Evolutionary conservation across 92 coral and sea anemone species (phyloP).

Genomic region (Actinernus sp.): DNA sequence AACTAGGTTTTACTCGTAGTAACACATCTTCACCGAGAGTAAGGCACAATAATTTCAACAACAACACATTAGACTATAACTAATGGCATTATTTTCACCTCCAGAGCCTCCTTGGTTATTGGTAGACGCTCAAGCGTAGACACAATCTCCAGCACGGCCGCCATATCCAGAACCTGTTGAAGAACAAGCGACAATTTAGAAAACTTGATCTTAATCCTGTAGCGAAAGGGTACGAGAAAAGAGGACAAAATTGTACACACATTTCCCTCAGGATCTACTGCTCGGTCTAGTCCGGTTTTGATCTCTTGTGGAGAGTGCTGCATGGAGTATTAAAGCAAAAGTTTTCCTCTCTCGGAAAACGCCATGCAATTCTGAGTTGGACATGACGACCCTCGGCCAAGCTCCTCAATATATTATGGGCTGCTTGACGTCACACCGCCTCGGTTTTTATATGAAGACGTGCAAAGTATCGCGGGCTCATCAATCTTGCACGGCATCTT

Average conservation of each 20-base stretch:
- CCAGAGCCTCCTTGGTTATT: slow-evolving; percentile 97
- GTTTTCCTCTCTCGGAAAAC: slow-evolving; percentile 78
- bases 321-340: slow-evolving; percentile 87
- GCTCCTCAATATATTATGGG: slow-evolving; percentile 94
- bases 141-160: slow-evolving; percentile 98
- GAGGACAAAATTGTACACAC: slow-evolving; percentile 63
- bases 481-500: slow-evolving; percentile 5
- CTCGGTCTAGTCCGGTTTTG: slow-evolving; percentile 99
- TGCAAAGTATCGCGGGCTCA: slow-evolving; percentile 92
- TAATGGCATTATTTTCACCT: slow-evolving; percentile 58
- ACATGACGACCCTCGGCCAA: slow-evolving; percentile 97
- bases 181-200: slow-evolving; percentile 42
- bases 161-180: slow-evolving; percentile 98
- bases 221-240: slow-evolving; percentile 1
- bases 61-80: too few species aligned
- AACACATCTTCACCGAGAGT: too few species aligned
- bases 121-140: slow-evolving; percentile 96
- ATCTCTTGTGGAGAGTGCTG: slow-evolving; percentile 99
- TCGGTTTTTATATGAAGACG: slow-evolving; percentile 63
- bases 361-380: slow-evolving; percentile 99
- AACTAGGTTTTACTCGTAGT: too few species aligned
- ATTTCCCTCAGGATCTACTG: slow-evolving; percentile 99
- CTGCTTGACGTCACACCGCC: slow-evolving; percentile 99
- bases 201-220: slow-evolving; percentile 30
- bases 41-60: too few species aligned